These are phyloP conservation scores for Drosophila obscura DNA, from an alignment of 1,140 invertebrate species.

Conservation along the genomic window DNA sequence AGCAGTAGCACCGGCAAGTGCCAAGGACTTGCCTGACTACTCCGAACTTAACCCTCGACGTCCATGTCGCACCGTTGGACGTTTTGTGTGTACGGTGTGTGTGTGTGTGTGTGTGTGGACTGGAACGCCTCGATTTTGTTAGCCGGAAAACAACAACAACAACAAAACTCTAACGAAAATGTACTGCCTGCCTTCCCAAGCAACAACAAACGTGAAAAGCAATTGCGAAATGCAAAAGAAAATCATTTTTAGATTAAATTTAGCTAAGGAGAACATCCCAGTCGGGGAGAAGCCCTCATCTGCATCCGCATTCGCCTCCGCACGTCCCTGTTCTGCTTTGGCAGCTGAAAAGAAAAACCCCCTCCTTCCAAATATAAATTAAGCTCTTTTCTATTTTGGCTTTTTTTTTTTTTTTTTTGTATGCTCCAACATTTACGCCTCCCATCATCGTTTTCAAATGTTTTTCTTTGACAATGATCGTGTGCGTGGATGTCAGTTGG, in stretches of 20 bases:
- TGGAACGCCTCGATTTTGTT: too few relatives aligned
- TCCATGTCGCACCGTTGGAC: too few relatives aligned
- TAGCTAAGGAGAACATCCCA: conserved; percentile 19
- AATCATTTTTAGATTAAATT: conserved; percentile 19
- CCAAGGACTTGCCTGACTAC: neutral
- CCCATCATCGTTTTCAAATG: neutral
- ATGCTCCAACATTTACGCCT: neutral
- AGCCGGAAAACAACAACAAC: conserved; percentile 4
- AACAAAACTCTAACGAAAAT: too few relatives aligned
- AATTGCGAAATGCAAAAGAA: conserved; percentile 39
- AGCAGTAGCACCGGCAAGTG: too few relatives aligned
- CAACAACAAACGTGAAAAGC: conserved; percentile 37
- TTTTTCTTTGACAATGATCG: conserved; percentile 2
- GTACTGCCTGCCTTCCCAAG: conserved; percentile 65
- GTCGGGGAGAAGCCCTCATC: neutral
- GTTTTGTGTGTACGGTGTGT: too few relatives aligned
- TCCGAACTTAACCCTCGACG: conserved; percentile 22
- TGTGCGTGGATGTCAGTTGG: conserved; percentile 1
- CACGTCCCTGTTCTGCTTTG: too few relatives aligned
- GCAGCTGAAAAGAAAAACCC: too few relatives aligned
- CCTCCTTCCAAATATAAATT: neutral
- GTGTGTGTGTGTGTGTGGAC: too few relatives aligned
- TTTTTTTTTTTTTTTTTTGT: conserved; percentile 1
- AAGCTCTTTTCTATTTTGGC: neutral
- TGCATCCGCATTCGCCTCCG: neutral